Base-by-base conservation (phyloP, 2,888 invertebrate species). In the Syrphus vitripennis region DNA sequence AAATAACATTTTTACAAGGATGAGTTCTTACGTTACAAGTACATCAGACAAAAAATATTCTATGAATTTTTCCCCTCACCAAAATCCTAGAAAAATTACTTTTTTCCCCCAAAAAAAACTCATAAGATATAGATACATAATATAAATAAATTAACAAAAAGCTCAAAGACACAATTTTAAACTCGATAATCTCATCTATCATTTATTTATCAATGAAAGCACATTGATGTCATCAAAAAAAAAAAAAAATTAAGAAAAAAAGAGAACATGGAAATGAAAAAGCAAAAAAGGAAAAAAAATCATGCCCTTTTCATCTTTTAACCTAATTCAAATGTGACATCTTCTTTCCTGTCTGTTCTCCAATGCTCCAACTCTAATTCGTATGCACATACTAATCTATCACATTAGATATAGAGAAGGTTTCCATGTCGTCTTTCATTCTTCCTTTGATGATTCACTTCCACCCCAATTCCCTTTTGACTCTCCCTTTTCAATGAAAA, bases 391-490 rank as follows among this genome's bases (percentile, higher is more conserved):
- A 67, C 67, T 81, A 72, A 72, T 69, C 67, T 81, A 72, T 71
- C 67, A 82, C 84, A 84, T 84, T 76, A 76, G 63, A 83, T 53
- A 69, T 69, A 74, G 71, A 81, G 59, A 65, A 65, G 71, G 50
- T 84, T 57, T 55, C n/a, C n/a, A 14, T 78, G 45, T 53, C 45
- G n/a, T n/a, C n/a, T n/a, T n/a, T n/a, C n/a, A n/a, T 55, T 40
- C 21, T 5, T 48, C 37, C 65, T 86, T 86, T 81, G 81, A 81
- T 81, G 81, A 86, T 77, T 72, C 69, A 57, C 57, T 86, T 86
- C 77, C 63, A 72, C 72, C 71, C 84, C 82, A 86, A 63, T 84
- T 84, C 53, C 40, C 12, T 16, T 59, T 61, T 14, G 55, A 72
- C 55, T 70, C 72, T 69, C 69, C 37, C 40, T 72, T 34, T n/a